phyloP scores from a whole-genome alignment of 2,888 invertebrate species.

The Apomyelois bistriatella region DNA sequence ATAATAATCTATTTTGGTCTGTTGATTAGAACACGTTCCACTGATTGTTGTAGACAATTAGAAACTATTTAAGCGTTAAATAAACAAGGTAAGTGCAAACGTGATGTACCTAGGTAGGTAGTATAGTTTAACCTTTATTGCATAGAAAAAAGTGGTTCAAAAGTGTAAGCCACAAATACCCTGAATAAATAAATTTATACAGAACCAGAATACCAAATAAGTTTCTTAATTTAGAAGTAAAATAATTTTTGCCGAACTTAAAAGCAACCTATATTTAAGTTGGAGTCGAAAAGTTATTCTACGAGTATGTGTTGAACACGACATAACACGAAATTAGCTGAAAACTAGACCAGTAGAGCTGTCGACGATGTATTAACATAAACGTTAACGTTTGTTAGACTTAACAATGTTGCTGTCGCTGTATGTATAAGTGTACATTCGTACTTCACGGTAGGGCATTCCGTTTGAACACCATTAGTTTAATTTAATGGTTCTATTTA shows the following conservation, averaged over 20 bases:
- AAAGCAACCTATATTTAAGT: too few relatives aligned
- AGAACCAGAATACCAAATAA: too few relatives aligned
- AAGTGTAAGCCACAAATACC: too few relatives aligned
- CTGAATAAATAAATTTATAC: too few relatives aligned
- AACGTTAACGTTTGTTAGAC: neutral
- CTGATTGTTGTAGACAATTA: constrained; percentile 32
- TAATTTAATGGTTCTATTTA: neutral
- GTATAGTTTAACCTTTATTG: too few relatives aligned
- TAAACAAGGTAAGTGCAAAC: constrained; percentile 18
- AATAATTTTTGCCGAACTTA: too few relatives aligned
- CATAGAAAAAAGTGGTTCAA: too few relatives aligned
- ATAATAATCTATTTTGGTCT: constrained; percentile 40
- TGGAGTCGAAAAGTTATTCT: too few relatives aligned
- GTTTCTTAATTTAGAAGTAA: too few relatives aligned
- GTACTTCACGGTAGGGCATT: constrained; percentile 6
- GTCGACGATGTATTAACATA: neutral
- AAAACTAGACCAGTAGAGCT: neutral
- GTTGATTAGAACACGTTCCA: constrained; percentile 40
- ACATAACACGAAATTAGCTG: neutral
- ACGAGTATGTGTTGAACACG: too few relatives aligned
- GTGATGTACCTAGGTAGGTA: too few relatives aligned
- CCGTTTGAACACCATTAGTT: constrained; percentile 28
- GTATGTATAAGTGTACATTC: neutral
- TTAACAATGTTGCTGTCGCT: neutral
- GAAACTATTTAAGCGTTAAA: constrained; percentile 25